Base-by-base conservation (phyloP, 2,888 invertebrate species). In the Himalopsyche anomala region DNA sequence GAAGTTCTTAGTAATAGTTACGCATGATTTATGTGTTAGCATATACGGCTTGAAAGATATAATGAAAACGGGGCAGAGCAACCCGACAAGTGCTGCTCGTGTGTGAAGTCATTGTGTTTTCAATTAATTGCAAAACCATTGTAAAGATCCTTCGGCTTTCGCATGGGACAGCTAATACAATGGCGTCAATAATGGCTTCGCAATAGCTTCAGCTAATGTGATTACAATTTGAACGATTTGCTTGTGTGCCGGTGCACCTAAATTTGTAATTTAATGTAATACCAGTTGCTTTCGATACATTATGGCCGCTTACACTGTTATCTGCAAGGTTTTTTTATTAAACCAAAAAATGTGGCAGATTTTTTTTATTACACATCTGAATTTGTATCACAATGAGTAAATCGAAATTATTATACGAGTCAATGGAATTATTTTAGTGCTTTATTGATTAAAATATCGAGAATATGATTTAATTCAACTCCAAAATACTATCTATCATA, bases 221-320 rank as follows among this genome's bases (percentile, higher is more conserved):
- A 87, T 87, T 86, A 87, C 85, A 83, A 87, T 87, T 87, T 86
- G 84, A 79, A 80, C 86, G 84, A 86, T 86, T 85, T 83, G 83
- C 85, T 74, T 74, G 81, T 55, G 42, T 45, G 82, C 54, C 56
- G 84, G 56, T 56, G 83, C 79, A 87, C 84, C 56, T 84, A 85
- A 85, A 83, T 85, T 87, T 80, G 87, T 85, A 87, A 87, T 87
- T 55, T 83, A 87, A 87, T 85, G 83, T 81, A 28, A 40, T 79
- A 54, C 69, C 55, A 82, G 85, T 85, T 82, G 55, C 81, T 74
- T 80, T 62, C 42, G 74, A 56, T 38, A 80, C 28, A 28, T 28
- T 42, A 40, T 17, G 51, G 69, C 84, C 74, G 19, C 36, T 38
- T 74, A 15, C 74, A 15, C 38, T 74, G 38, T 12, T 17, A 38